Evolutionary conservation across 2,113 vertebrate species (phyloP), one percentile per base, ranked within the genome.

Genomic region (Ranitomeya imitator): DNA sequence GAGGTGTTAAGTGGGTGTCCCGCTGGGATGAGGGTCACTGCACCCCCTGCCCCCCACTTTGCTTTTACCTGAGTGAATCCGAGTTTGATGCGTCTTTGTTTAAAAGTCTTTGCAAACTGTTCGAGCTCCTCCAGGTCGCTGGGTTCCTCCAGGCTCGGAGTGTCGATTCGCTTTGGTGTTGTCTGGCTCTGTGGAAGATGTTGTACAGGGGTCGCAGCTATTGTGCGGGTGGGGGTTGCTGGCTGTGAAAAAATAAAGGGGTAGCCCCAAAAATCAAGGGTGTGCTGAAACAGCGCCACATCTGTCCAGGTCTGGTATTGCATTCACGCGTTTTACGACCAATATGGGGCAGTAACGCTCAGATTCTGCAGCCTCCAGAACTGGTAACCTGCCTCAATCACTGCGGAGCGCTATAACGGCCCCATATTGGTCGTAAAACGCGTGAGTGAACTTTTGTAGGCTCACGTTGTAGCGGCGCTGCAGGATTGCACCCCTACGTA

Each of bases 91-190:
- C 98, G 96, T 94, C 98, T 97, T 95, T 99, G 98, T 95, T 99
- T 99, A 95, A 99, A 99, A 92, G 98, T 99, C 95, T 99, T 99
- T 93, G 98, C 98, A 95, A 99, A 99, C 92, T 99, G 98, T 95
- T 99, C 98, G 91, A 99, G 96, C 94, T 99, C 98, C 95, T 99
- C 98, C 92, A 99, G 96, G 94, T 99, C 98, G 93, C 98, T 99
- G 90, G 98, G 98, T 94, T 99, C 98, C 95, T 99, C 98, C 94
- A 99, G 93, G 92, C 96, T 98, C 91, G 97, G 97, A 83, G 98
- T 98, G 91, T 99, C 98, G 26, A 98, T 95, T 93, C 97, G 97
- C 95, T 99, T 99, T 96, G 98, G 97, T 94, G 98, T 96, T 45
- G 97, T 96, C 96, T 99, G 98, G 96, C 95, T 99, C 96, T 98